Evolutionary conservation across 1,140 invertebrate species (phyloP).

Genomic region (Globodera rostochiensis): DNA sequence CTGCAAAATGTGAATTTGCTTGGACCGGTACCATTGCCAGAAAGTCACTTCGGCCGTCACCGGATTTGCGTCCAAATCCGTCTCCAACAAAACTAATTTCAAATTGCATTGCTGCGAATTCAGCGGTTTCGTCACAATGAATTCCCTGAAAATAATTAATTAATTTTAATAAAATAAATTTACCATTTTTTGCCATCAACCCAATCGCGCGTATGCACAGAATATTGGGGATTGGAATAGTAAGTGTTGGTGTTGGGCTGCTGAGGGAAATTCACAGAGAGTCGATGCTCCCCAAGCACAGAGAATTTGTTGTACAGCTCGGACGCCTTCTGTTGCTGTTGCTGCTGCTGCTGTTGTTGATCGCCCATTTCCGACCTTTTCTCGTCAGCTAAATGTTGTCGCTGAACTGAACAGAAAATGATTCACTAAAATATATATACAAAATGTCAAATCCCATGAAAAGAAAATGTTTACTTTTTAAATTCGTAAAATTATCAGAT

Average conservation of each 20-base stretch:
- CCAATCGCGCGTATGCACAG: constrained; percentile 9
- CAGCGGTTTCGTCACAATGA: neutral
- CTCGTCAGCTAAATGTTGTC: neutral
- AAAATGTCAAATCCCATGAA: too few species aligned
- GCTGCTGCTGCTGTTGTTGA: neutral
- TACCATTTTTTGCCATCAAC: constrained; percentile 27
- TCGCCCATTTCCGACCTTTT: neutral
- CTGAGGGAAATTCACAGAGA: constrained; percentile 14
- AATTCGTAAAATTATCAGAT: too few species aligned
- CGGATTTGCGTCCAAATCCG: constrained; percentile 4
- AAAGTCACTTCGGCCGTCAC: constrained; percentile 19
- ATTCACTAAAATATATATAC: too few species aligned
- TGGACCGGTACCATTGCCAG: constrained; percentile 25
- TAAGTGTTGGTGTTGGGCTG: constrained; percentile 16
- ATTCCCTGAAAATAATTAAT: constrained; percentile 16
- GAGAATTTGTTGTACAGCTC: constrained; percentile 4
- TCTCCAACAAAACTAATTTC: constrained; percentile 15
- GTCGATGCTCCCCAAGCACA: constrained; percentile 13
- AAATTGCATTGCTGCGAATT: constrained; percentile 5
- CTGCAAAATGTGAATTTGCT: constrained; percentile 24
- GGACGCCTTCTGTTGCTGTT: neutral
- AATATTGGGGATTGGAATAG: constrained; percentile 11
- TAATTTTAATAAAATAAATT: neutral
- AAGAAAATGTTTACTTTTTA: too few species aligned
- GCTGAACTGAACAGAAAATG: neutral